Percentiles rank a stretch among this genome's conserved stretches.
Evolutionary conservation across 1,140 invertebrate genomes (phyloP).

Genomic region (Drosophila guanche): DNA sequence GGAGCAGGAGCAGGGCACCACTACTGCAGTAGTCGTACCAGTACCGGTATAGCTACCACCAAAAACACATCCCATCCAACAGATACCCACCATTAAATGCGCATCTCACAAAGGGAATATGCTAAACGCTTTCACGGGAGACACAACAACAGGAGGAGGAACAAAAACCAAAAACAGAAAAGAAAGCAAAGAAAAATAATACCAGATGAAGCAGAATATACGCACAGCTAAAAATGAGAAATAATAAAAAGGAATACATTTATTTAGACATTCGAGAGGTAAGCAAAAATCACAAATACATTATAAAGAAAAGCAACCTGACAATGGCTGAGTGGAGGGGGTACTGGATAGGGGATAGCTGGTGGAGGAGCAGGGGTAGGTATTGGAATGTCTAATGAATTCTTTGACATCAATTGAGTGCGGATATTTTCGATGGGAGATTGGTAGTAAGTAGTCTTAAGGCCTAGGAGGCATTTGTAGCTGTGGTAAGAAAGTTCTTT

Average conservation of each 20-base stretch:
- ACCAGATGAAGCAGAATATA: too few relatives aligned
- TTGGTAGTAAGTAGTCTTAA: too few relatives aligned
- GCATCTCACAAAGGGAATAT: slow-evolving; percentile 64
- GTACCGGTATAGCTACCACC: slow-evolving; percentile 24
- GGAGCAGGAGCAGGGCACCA: too few relatives aligned
- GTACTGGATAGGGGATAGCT: not conserved
- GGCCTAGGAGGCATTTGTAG: too few relatives aligned
- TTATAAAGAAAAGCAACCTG: too few relatives aligned
- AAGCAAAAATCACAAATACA: slow-evolving; percentile 3
- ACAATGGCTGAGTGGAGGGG: too few relatives aligned
- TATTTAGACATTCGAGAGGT: slow-evolving; percentile 9
- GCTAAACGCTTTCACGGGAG: slow-evolving; percentile 59
- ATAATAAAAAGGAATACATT: slow-evolving; percentile 17
- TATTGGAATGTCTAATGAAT: slow-evolving; percentile 13
- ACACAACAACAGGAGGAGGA: slow-evolving; percentile 17
- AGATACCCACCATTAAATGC: slow-evolving; percentile 45
- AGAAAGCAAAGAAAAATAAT: too few relatives aligned
- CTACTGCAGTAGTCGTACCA: not conserved
- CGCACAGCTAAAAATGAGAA: slow-evolving; percentile 16
- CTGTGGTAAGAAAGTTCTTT: too few relatives aligned
- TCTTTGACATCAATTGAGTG: slow-evolving; percentile 4
- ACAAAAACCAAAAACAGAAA: not conserved
- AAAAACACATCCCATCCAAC: slow-evolving; percentile 9
- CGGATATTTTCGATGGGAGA: too few relatives aligned
- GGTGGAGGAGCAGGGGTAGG: not conserved